Percentiles rank a stretch among this genome's conserved stretches.
phyloP scores from a whole-genome alignment of 2,797 vertebrate species.

The Phrynocephalus guinanensis region DNA sequence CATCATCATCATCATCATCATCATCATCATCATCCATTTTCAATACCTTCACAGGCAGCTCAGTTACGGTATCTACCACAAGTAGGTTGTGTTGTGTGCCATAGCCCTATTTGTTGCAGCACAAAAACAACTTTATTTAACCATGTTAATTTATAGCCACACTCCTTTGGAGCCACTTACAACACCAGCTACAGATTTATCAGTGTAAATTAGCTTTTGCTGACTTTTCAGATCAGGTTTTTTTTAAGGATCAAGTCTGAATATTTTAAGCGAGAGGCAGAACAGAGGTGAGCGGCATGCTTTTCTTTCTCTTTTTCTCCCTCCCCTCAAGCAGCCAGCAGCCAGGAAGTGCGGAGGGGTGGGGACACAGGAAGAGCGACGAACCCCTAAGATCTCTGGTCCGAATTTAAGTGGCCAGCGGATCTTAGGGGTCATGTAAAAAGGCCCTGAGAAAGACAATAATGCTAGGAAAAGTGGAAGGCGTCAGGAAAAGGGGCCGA shows the following conservation, averaged over 20 bases:
- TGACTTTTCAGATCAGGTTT: constrained; percentile 26
- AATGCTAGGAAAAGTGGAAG: too few species aligned
- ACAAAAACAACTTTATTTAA: constrained; percentile 1
- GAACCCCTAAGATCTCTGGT: too few species aligned
- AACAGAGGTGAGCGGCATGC: too few species aligned
- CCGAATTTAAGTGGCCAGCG: too few species aligned
- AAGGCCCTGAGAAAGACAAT: too few species aligned
- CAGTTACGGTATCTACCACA: constrained; percentile 23
- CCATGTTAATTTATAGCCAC: constrained; percentile 43
- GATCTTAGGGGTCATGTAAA: too few species aligned
- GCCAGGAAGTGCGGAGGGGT: too few species aligned
- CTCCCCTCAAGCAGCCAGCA: too few species aligned
- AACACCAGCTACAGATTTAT: constrained; percentile 43
- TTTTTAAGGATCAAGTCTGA: constrained; percentile 9
- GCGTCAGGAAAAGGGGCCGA: too few species aligned
- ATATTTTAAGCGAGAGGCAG: constrained; percentile 31
- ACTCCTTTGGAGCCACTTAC: constrained; percentile 16
- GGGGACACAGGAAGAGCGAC: too few species aligned
- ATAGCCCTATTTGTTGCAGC: constrained; percentile 39
- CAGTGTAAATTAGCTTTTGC: constrained; percentile 11
- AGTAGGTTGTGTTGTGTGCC: constrained; percentile 39
- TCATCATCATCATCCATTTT: constrained; percentile 8
- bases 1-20: too few species aligned
- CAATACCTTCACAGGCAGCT: constrained; percentile 44
- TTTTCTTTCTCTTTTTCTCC: too few species aligned